Conservation (phyloP, 2,888 invertebrate species). For the Choreutis nemorana region DNA sequence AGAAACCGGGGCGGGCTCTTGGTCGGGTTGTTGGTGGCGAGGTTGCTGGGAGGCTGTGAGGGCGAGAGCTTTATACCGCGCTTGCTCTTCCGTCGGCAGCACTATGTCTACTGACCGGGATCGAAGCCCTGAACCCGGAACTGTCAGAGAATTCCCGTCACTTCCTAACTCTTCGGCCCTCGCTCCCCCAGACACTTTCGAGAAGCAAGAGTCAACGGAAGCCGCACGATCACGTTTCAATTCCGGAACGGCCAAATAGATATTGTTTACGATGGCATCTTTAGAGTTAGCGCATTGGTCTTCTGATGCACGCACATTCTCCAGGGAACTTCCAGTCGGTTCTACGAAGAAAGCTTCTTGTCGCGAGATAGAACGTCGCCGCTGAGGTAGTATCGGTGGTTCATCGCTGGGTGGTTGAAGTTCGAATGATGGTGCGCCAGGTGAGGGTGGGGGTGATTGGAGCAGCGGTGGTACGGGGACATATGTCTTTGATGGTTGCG, state of each 20-base stretch:
- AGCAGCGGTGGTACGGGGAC: slow-evolving; percentile 31
- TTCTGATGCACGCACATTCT: slow-evolving; percentile 71
- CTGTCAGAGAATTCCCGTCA: slow-evolving; percentile 68
- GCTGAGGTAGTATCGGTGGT: slow-evolving; percentile 46
- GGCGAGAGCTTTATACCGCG: slow-evolving; percentile 84
- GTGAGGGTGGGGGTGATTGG: slow-evolving; percentile 61
- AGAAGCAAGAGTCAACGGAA: slow-evolving; percentile 87
- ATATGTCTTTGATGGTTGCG: slow-evolving; percentile 54
- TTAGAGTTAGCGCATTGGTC: slow-evolving; percentile 34
- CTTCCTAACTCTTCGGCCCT: slow-evolving; percentile 76
- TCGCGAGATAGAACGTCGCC: slow-evolving; percentile 79
- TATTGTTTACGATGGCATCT: slow-evolving; percentile 70
- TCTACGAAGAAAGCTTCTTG: slow-evolving; percentile 85
- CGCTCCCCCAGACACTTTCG: slow-evolving; percentile 75
- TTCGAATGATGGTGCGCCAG: slow-evolving; percentile 65
- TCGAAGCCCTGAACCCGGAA: slow-evolving; percentile 76
- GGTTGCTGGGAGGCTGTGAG: slow-evolving; percentile 64
- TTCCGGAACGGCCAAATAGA: slow-evolving; percentile 83
- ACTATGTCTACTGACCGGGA: slow-evolving; percentile 90
- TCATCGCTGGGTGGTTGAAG: slow-evolving; percentile 61
- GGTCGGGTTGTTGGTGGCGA: slow-evolving; percentile 22
- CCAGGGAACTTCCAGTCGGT: slow-evolving; percentile 74
- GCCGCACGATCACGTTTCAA: slow-evolving; percentile 85
- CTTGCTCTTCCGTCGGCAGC: slow-evolving; percentile 84
- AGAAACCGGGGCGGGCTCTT: slow-evolving; percentile 21